Conservation (phyloP, 2,797 vertebrate genomes). For the Jordanella pulchra region DNA sequence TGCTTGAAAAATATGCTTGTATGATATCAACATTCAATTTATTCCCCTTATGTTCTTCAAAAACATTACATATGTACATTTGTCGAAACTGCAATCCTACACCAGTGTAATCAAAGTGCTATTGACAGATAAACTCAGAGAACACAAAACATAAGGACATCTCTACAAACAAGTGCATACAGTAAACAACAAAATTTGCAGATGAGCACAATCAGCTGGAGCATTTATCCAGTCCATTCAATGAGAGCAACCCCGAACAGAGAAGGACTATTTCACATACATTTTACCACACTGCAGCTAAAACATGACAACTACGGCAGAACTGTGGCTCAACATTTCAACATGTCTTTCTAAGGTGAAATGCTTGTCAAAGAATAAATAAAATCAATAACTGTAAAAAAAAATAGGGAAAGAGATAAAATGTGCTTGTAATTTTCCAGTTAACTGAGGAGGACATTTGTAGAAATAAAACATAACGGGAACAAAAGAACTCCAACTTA, state of each 20-base stretch:
- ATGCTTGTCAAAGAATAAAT: conserved; percentile 6
- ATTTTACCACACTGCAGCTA: conserved; percentile 36
- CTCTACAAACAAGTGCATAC: conserved; percentile 40
- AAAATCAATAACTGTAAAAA: conserved; percentile 48
- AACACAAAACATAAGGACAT: conserved; percentile 48
- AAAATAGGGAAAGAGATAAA: conserved; percentile 29
- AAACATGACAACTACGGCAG: conserved; percentile 32
- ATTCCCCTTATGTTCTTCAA: conserved; percentile 67
- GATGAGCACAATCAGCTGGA: conserved; percentile 28
- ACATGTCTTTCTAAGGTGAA: conserved; percentile 3
- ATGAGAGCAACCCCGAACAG: conserved; percentile 19
- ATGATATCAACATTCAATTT: conserved; percentile 76
- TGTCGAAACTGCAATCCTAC: conserved; percentile 73
- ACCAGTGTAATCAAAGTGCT: conserved; percentile 74
- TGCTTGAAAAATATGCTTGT: not conserved
- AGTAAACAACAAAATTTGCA: conserved; percentile 30
- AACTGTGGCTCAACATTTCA: conserved; percentile 27
- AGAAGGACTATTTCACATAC: conserved; percentile 35
- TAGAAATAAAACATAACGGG: conserved; percentile 1
- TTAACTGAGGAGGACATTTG: not conserved
- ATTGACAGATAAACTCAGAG: conserved; percentile 53
- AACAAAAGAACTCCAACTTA: conserved; percentile 5
- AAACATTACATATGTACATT: conserved; percentile 81
- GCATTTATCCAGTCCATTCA: conserved; percentile 24
- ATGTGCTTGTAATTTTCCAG: conserved; percentile 31